Evolutionary conservation across 2,888 invertebrate species (phyloP).

Genomic region (Ichneumon xanthorius): DNA sequence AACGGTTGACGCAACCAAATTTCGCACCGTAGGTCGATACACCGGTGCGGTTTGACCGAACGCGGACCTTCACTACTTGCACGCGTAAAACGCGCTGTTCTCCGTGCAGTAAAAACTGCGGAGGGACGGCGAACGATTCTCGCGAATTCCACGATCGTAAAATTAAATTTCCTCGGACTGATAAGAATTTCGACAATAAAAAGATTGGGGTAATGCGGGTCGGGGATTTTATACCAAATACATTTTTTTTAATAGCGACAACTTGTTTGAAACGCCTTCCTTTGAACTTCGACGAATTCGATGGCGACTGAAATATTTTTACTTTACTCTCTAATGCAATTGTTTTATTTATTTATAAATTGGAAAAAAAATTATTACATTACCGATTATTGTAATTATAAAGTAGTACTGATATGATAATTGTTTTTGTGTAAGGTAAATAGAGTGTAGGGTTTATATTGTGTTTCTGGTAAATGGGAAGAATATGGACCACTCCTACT

Average conservation of each 20-base stretch:
- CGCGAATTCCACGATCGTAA: slow-evolving; percentile 3
- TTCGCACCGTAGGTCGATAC: slow-evolving; percentile 28
- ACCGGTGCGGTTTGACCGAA: slow-evolving; percentile 32
- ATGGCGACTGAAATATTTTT: too few species aligned
- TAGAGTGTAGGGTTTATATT: too few species aligned
- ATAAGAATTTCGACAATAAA: neutral
- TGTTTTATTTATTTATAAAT: too few species aligned
- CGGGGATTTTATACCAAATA: neutral
- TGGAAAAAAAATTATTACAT: too few species aligned
- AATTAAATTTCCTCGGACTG: neutral
- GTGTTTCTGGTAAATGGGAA: too few species aligned
- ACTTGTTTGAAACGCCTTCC: neutral
- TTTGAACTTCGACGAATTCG: neutral
- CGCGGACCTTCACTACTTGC: slow-evolving; percentile 50
- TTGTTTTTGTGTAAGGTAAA: too few species aligned
- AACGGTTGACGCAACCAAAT: slow-evolving; percentile 34
- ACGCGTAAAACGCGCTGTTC: slow-evolving; percentile 11
- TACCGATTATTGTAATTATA: too few species aligned
- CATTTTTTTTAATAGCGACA: neutral
- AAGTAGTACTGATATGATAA: too few species aligned
- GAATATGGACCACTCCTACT: too few species aligned
- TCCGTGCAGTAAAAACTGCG: slow-evolving; percentile 6
- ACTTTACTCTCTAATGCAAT: too few species aligned
- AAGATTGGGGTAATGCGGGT: neutral
- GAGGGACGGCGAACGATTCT: neutral